These are phyloP conservation scores for Temnothorax curvispinosus DNA, from an alignment of 1,140 invertebrate species.

Conservation along the genomic window DNA sequence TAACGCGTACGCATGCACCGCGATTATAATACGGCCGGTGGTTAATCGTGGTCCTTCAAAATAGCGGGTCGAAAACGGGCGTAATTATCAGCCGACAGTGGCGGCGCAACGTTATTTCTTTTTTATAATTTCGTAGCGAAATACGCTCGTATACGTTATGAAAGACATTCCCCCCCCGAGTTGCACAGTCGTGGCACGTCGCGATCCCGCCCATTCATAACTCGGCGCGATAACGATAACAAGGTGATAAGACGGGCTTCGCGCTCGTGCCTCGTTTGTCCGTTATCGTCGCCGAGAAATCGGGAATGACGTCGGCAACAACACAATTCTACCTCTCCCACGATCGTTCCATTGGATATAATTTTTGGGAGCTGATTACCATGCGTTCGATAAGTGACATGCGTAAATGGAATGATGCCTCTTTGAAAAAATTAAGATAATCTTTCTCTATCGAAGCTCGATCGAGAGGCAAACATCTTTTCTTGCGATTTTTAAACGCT, in stretches of 20 bases:
- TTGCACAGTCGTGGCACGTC: slow-evolving; percentile 33
- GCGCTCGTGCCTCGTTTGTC: slow-evolving; percentile 53
- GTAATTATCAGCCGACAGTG: slow-evolving; percentile 23
- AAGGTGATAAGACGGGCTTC: slow-evolving; percentile 53
- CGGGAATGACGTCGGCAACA: background rate
- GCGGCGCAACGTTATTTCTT: background rate
- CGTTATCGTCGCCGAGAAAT: slow-evolving; percentile 30
- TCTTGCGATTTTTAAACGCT: background rate
- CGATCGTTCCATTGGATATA: background rate
- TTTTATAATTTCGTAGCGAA: background rate
- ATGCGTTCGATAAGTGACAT: background rate
- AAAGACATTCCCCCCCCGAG: slow-evolving; percentile 15
- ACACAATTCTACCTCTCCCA: background rate
- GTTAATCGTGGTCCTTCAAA: slow-evolving; percentile 31
- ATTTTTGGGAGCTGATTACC: background rate
- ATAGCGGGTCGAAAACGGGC: background rate
- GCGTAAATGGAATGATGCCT: background rate
- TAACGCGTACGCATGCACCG: background rate
- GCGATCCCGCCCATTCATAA: slow-evolving; percentile 76
- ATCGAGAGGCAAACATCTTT: background rate
- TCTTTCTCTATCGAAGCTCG: background rate
- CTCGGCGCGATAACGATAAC: slow-evolving; percentile 70
- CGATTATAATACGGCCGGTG: background rate
- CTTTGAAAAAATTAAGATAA: background rate
- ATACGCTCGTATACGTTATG: background rate